Evolutionary conservation across 2,797 vertebrate genomes (phyloP).

Genomic region (Diplodus sargus): DNA sequence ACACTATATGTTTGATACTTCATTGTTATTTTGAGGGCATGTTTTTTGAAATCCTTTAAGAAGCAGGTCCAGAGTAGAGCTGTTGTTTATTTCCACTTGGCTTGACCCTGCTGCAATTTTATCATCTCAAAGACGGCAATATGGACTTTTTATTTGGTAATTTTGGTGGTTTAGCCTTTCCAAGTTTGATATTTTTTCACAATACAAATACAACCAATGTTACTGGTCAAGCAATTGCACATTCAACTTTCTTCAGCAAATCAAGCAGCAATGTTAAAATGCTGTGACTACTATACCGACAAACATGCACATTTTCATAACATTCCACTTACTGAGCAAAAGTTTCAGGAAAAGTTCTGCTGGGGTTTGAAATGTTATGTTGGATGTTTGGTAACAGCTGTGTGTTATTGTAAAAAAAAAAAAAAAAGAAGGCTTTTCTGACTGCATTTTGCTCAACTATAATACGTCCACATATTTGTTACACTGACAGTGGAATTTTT

Average conservation of each 20-base stretch:
- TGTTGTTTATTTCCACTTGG: neutral
- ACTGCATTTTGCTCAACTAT: conserved; percentile 14
- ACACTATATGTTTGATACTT: neutral
- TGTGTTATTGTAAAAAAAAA: neutral
- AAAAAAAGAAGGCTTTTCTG: neutral
- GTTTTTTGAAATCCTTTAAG: neutral
- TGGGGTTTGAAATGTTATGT: neutral
- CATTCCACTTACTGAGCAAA: neutral
- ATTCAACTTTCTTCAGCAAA: neutral
- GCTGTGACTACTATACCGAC: neutral
- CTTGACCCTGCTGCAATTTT: neutral
- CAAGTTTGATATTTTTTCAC: neutral
- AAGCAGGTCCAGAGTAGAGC: neutral
- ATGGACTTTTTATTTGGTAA: neutral
- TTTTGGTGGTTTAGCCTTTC: neutral
- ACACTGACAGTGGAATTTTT: conserved; percentile 29
- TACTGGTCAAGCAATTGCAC: neutral
- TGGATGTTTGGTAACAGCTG: conserved; percentile 4
- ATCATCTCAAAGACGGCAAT: neutral
- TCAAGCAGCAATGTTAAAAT: neutral
- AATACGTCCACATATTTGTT: conserved; percentile 32
- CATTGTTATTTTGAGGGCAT: neutral
- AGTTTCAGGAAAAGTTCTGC: conserved; percentile 15
- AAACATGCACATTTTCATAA: neutral
- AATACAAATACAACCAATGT: neutral